A percentile compares a stretch with the other conserved stretches of the same genome.
Conservation (phyloP, 2,888 invertebrate genomes). For the Dynastes maya region DNA sequence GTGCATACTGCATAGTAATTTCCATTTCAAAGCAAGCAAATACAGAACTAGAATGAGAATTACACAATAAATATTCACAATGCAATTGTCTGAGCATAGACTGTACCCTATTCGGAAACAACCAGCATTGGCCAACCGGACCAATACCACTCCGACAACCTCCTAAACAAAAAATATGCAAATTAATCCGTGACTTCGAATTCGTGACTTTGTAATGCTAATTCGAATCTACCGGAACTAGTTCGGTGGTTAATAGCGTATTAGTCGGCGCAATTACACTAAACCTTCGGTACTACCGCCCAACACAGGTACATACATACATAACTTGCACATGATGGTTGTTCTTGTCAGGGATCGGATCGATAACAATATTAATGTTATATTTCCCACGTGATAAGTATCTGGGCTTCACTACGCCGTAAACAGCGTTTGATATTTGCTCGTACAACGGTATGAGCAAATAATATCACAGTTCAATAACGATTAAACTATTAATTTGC, state of each 20-base stretch:
- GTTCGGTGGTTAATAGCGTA: slow-evolving; percentile 7
- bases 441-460: neutral
- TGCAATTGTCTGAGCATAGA: neutral
- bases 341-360: slow-evolving; percentile 1
- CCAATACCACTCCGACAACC: neutral
- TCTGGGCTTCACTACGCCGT: slow-evolving; percentile 10
- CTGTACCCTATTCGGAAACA: neutral
- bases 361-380: slow-evolving; percentile 33
- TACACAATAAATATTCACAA: too few species aligned
- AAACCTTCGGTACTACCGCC: neutral
- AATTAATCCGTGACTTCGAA: slow-evolving; percentile 18
- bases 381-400: slow-evolving; percentile 26
- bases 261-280: slow-evolving; percentile 1
- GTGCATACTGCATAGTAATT: too few species aligned
- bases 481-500: slow-evolving; percentile 22
- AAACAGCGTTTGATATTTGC: slow-evolving; percentile 28
- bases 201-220: slow-evolving; percentile 10
- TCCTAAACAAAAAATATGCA: slow-evolving; percentile 11
- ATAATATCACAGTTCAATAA: neutral
- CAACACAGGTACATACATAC: slow-evolving; percentile 6
- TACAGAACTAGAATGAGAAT: too few species aligned
- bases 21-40: too few species aligned
- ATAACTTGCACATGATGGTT: slow-evolving; percentile 1
- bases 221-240: slow-evolving; percentile 3
- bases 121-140: neutral